Evolutionary conservation across 64 coral and sea anemone genomes (phyloP), one percentile per base, ranked within the genome.

Genomic region (Stichodactyla helianthus): DNA sequence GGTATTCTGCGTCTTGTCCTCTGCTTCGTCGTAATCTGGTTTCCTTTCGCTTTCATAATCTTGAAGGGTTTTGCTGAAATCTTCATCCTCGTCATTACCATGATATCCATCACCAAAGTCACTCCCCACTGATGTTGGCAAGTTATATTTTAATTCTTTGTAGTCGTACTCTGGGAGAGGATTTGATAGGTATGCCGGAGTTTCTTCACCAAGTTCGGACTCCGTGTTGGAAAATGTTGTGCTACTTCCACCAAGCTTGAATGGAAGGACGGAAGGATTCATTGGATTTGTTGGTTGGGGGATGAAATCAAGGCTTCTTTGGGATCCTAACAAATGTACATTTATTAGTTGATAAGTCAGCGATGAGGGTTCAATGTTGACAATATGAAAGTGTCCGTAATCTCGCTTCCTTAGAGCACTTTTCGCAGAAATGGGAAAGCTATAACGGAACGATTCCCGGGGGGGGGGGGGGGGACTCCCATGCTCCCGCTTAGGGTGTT

Each of bases 141-240:
- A 7, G 35, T 84, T 71, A 14, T 79, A 91, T 26, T 77, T 77
- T 44, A 31, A 52, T 27, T 91, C 89, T 60, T 91, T 91, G 77
- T 91, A 91, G 51, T 85, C 61, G 59, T 91, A 91, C n/a, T 91
- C 89, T 61, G 89, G 89, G 20, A 91, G 61, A 44, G 89, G 89
- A 50, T 91, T 82, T 51, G 65, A 54, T 8, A 64, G 57, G 62
- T 91, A 79, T 5, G 62, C 6, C 2, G 9, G 62, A n/a, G 18
- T 65, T 65, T 65, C 62, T n/a, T 65, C 62, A 6, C 62, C 62
- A 65, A 65, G 5, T n/a, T 65, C 20, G 62, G 62, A 65, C 7
- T 65, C 62, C 0, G 62, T 65, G 62, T n/a, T 65, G 18, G 62
- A 65, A 65, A n/a, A 65, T n/a, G 62, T 65, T 5, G 50, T 31